phyloP scores from a whole-genome alignment of 2,888 invertebrate species.

The Drosophila rellima region DNA sequence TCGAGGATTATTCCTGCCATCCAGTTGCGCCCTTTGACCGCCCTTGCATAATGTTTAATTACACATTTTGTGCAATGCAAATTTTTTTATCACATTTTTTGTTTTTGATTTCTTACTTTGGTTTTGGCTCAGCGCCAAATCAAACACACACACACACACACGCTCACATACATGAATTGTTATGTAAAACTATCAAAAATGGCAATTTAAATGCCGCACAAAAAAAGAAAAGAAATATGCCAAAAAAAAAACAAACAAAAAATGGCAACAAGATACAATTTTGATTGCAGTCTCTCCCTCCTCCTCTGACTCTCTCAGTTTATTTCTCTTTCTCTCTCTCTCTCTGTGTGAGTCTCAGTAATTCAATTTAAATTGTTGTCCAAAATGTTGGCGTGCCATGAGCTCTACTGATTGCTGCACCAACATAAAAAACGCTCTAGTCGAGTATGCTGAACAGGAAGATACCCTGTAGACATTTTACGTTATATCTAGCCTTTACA shows the following conservation, averaged over 20 bases:
- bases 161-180: conserved; percentile 31
- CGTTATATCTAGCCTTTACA: background rate
- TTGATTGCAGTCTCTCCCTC: conserved; percentile 28
- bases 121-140: conserved; percentile 54
- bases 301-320: background rate
- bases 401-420: conserved; percentile 31
- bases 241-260: conserved; percentile 28
- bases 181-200: conserved; percentile 66
- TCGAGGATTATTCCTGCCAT: conserved; percentile 35
- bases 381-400: conserved; percentile 57
- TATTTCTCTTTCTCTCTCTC: background rate
- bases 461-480: background rate
- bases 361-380: conserved; percentile 74
- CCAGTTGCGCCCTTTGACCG: background rate
- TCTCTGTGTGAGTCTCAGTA: conserved; percentile 36
- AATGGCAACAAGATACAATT: conserved; percentile 24
- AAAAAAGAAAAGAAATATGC: conserved; percentile 68
- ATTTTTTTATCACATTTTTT: conserved; percentile 47
- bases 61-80: conserved; percentile 64
- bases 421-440: background rate
- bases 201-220: conserved; percentile 67
- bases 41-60: conserved; percentile 61
- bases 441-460: background rate
- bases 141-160: conserved; percentile 5
- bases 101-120: conserved; percentile 14